A percentile compares a stretch with the other conserved stretches of the same genome.
Conservation (phyloP, 2,797 vertebrate genomes). For the Lerista edwardsae region DNA sequence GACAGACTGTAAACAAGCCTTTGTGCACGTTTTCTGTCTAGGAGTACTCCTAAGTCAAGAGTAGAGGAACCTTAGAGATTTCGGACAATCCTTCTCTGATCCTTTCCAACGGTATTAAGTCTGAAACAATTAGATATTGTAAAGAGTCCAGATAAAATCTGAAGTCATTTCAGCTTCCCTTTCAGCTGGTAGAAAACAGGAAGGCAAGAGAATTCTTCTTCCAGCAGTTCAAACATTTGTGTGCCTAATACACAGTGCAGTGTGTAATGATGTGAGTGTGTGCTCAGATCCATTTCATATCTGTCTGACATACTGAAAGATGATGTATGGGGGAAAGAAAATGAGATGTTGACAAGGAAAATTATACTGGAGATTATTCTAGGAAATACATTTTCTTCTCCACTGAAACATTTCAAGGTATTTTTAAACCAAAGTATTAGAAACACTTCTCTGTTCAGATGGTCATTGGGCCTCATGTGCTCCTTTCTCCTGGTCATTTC, state of each 20-base stretch:
- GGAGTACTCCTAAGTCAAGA: background rate
- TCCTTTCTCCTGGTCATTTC: background rate
- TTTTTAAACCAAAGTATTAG: slow-evolving; percentile 66
- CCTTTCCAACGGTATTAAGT: slow-evolving; percentile 28
- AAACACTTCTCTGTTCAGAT: slow-evolving; percentile 63
- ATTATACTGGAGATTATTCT: slow-evolving; percentile 24
- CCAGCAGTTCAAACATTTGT: background rate
- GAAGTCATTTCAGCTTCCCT: slow-evolving; percentile 19
- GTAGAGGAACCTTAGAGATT: background rate
- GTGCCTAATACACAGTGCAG: background rate
- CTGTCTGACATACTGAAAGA: background rate
- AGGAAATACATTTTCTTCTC: slow-evolving; percentile 60
- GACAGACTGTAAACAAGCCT: background rate
- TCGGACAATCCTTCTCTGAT: fast-evolving
- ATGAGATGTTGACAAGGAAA: slow-evolving; percentile 30
- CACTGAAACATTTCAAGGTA: slow-evolving; percentile 57
- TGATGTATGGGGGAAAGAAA: background rate
- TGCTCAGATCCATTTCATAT: no score
- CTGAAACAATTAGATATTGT: background rate
- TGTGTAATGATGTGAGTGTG: background rate
- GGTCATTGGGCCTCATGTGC: slow-evolving; percentile 44
- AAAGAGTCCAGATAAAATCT: slow-evolving; percentile 31
- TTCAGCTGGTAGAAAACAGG: slow-evolving; percentile 23
- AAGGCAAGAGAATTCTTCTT: slow-evolving; percentile 31
- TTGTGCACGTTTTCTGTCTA: background rate